These are phyloP conservation scores for Otus sunia DNA, from an alignment of 2,113 vertebrate species.

Conservation along the genomic window DNA sequence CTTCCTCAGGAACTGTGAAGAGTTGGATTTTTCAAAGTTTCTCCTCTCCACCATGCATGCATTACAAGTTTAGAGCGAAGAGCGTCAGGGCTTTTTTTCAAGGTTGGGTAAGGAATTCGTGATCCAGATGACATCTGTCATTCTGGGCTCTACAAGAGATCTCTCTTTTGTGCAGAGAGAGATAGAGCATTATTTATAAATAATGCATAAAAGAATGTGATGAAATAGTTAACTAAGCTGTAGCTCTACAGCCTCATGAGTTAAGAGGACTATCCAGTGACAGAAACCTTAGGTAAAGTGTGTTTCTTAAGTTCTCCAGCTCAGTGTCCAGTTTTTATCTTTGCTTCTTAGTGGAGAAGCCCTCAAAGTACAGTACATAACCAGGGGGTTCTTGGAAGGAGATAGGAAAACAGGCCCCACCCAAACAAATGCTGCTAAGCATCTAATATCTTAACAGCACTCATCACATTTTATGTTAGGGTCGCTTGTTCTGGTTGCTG, in stretches of 20 bases:
- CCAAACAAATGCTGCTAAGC: not conserved
- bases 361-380: not conserved
- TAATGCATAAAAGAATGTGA: not conserved
- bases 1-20: not conserved
- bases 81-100: not conserved
- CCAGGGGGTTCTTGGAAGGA: not conserved
- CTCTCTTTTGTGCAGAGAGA: not conserved
- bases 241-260: not conserved
- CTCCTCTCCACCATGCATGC: not conserved
- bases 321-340: not conserved
- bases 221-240: not conserved
- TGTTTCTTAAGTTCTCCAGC: not conserved
- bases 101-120: not conserved
- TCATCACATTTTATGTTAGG: not conserved
- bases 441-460: not conserved
- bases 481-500: not conserved
- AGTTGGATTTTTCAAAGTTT: not conserved
- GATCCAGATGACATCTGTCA: not conserved
- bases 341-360: not conserved
- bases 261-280: not conserved
- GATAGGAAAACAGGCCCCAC: not conserved
- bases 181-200: not conserved
- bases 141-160: not conserved
- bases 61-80: not conserved
- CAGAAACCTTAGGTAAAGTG: not conserved